Base-by-base conservation (phyloP, 1,140 invertebrate genomes). In the Eufriesea mexicana region DNA sequence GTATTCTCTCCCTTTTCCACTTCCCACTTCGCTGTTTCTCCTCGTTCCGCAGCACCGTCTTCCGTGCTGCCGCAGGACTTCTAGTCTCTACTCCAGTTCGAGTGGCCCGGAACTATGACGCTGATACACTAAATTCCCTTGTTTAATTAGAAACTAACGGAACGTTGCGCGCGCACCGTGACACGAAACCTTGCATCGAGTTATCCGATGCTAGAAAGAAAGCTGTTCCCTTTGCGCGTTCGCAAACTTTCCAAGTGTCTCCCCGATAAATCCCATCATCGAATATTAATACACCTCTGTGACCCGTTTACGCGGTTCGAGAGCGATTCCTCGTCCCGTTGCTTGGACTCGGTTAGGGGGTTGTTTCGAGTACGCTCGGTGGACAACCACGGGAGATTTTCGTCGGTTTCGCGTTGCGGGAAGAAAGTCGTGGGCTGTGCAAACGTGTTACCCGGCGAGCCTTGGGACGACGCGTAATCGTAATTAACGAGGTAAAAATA, bases 401-500 rank as follows among this genome's bases (percentile, higher is more conserved):
- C 1, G 35, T 35, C 4, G 45, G 49, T 28, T 55, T 28, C 59
- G 7, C 20, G n/a, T 14, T 5, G n/a, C 59, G 47, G 71, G 47
- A 81, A 62, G 59, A 74, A 81, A 64, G 8, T 67, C 2, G 74
- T 49, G 20, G 49, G 55, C 45, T n/a, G 14, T 57, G 57, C 68
- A 55, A n/a, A 28, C 67, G 72, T 66, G 51, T 57, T 57, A 28
- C 79, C 18, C 25, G 49, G n/a, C 59, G 86, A 71, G 62, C 76
- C 87, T 88, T 85, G 83, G 84, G 86, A 88, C 84, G 64, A 14
- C 80, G 85, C 78, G 70, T 89, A 89, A 89, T 89, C 87, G 87
- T 89, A 89, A 89, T 89, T 89, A 89, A 89, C 83, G 89, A 84
- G 88, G 83, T 80, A 86, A 89, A 87, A 87, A 89, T 89, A 74